Evolutionary conservation across 2,888 invertebrate genomes (phyloP).

Genomic region (Mimachlamys varia): DNA sequence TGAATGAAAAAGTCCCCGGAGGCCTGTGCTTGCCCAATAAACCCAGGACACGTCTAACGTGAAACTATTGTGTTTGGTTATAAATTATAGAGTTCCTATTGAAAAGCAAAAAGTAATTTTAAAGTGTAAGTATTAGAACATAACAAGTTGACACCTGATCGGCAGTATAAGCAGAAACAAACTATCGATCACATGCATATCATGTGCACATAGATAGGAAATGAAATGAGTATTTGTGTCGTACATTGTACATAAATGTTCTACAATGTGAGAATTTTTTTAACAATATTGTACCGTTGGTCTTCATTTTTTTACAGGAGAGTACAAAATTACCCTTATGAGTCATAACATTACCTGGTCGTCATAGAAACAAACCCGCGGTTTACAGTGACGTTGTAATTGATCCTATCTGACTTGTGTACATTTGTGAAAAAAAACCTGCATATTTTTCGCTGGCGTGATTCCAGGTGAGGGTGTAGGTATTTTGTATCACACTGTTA

Average conservation of each 20-base stretch:
- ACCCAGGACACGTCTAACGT: no score
- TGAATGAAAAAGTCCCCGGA: neutral
- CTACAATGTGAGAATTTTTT: no score
- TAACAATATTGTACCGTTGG: neutral
- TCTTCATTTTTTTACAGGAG: neutral
- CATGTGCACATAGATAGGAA: no score
- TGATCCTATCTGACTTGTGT: neutral
- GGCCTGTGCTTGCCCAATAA: neutral
- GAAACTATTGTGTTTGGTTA: no score
- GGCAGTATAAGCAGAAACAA: no score
- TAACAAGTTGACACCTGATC: no score
- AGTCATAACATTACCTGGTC: neutral
- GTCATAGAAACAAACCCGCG: neutral
- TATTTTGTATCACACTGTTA: neutral
- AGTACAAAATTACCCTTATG: neutral
- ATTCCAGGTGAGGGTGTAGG: neutral
- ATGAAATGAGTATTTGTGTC: no score
- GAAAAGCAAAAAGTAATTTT: no score
- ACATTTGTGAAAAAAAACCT: neutral
- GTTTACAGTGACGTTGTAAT: neutral
- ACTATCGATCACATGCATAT: no score
- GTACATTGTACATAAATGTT: no score
- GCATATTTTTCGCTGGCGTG: neutral
- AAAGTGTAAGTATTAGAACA: no score
- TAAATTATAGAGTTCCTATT: no score